A percentile compares a stretch with the other conserved stretches of the same genome.
Evolutionary conservation across 2,113 vertebrate genomes (phyloP).

Genomic region (Meleagris gallopavo): DNA sequence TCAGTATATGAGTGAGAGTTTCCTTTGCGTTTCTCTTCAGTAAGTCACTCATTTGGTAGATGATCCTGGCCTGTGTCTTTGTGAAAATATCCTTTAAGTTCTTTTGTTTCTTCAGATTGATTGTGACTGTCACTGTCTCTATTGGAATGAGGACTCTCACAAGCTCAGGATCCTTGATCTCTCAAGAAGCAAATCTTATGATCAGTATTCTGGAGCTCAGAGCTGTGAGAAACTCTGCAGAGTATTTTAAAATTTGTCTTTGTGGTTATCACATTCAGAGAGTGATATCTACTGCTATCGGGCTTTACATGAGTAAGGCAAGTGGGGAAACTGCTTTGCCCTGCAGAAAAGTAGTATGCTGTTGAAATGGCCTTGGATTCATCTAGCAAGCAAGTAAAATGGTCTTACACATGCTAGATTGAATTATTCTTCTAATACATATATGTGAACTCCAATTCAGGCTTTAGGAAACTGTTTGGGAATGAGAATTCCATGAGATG

Average conservation of each 20-base stretch:
- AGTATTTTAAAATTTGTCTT: background rate
- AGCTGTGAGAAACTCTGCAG: background rate
- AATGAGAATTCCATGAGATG: background rate
- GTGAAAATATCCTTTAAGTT: background rate
- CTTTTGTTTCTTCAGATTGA: background rate
- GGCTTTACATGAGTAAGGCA: background rate
- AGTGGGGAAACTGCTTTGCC: background rate
- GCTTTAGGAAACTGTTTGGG: background rate
- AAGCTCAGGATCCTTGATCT: background rate
- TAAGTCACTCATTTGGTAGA: background rate
- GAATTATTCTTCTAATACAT: background rate
- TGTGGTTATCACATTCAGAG: background rate
- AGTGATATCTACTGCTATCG: background rate
- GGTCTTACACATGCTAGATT: background rate
- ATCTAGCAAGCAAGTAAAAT: background rate
- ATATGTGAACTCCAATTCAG: background rate
- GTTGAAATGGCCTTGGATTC: background rate
- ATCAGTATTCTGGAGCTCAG: background rate
- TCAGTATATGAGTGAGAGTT: background rate
- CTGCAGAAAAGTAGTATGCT: background rate
- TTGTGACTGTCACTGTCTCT: background rate
- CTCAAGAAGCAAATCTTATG: background rate
- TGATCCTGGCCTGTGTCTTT: background rate
- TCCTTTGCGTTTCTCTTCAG: background rate
- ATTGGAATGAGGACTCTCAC: background rate